Base-by-base conservation (phyloP, 1,140 invertebrate genomes). In the Sminthurides bifidus region DNA sequence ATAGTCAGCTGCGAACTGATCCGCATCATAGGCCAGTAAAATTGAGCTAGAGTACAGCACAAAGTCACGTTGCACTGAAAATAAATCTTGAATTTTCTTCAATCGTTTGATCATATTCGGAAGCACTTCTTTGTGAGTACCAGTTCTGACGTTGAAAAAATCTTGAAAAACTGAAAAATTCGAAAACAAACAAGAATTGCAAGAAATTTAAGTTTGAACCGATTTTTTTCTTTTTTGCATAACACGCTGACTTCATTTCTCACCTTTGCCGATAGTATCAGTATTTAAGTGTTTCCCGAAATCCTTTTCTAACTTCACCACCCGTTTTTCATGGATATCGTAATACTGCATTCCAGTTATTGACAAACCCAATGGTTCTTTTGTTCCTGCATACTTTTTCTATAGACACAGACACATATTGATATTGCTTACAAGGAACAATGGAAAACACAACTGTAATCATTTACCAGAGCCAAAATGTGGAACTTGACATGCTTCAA, bases 301-400 rank as follows among this genome's bases (percentile, higher is more conserved):
- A 44, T 52, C 46, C 14, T 23, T 50, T 10, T 52, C 56, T 8
- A 24, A 31, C 30, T 52, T 57, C 19, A 57, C 10, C 0, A 23
- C 24, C 5, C 12, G 3, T 30, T 48, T 0, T 12, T 48, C 23
- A n/a, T 19, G 29, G 19, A 58, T 24, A 45, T 58, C 43, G 21
- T 58, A 53, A 52, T 41, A 46, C 12, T 48, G 43, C 50, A 58
- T 58, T 17, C 56, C 56, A 4, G 56, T 52, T n/a, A 58, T 26
- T 19, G 50, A 53, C 50, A 58, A 46, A 1, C 56, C 56, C 14
- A 58, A 37, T 15, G 49, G 44, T 17, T 30, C 40, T 48, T 53
- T 52, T 12, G 56, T 58, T 5, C 50, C 50, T 1, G n/a, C 4
- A 43, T 58, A 58, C 23, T 56, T 56, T 30, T 3, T 56, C 54